Base-by-base conservation (phyloP, 2,113 vertebrate species). In the Catharus fuscescens region DNA sequence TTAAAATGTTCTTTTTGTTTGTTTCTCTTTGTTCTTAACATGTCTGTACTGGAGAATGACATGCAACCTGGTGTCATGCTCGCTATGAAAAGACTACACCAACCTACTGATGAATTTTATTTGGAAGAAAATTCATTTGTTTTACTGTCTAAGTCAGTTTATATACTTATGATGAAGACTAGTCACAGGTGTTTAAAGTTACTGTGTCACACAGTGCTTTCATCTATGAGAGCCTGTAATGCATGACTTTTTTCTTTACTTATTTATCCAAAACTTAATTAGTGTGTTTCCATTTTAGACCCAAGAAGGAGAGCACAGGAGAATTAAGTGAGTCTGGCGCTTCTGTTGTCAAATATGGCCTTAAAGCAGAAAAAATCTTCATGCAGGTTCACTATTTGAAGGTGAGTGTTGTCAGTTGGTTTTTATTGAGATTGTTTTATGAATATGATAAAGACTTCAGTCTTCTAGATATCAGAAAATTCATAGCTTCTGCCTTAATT, bases 331-430 rank as follows among this genome's bases (percentile, higher is more conserved):
- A 98, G 47, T 99, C 99, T 12, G 99, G 99, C 89, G 98, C 99
- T 32, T 99, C 98, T 31, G 45, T 98, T 23, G 97, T 99, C 67
- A 99, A 98, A 97, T 98, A 99, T 21, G 99, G 98, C 73, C 99
- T 99, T 90, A 99, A 98, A 96, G 98, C 99, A 36, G 99, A 98
- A 93, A 99, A 99, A 97, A 91, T 90, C 76, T 99, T 99, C 97
- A 98, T 99, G 99, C 99, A 99, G 84, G 98, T 99, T 73, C 99
- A 99, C 97, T 99, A 99, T 93, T 98, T 99, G 92, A 99, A 99
- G 98, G 99, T 99, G 92, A 98, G 97, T 34, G 4, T 57, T 52
- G 20, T 48, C 42, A 42, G 26, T 13, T 65, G 50, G 25, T 78
- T 82, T 87, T 79, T 70, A 61, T 10, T 76, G 57, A 61, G 76